Evolutionary conservation across 2,888 invertebrate genomes (phyloP).

Genomic region (Agonopterix alstromeriana): DNA sequence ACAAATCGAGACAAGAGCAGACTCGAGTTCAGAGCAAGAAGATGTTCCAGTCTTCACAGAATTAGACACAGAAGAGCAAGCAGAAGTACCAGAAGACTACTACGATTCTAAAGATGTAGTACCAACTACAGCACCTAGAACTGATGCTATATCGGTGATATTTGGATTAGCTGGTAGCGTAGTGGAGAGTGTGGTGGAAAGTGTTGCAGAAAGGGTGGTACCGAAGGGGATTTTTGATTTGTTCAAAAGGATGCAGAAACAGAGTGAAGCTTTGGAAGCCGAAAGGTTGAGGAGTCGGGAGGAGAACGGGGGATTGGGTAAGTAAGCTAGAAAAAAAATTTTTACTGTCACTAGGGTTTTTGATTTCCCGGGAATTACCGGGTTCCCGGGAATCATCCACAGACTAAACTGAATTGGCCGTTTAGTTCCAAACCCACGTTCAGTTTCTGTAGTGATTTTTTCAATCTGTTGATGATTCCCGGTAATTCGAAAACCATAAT

Average conservation of each 20-base stretch:
- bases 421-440: no score
- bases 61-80: conserved; percentile 44
- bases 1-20: conserved; percentile 14
- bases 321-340: background rate
- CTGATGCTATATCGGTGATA: conserved; percentile 59
- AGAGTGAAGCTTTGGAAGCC: conserved; percentile 63
- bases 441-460: no score
- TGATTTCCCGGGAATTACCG: no score
- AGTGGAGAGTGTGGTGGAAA: conserved; percentile 61
- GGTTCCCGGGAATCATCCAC: no score
- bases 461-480: no score
- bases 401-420: no score
- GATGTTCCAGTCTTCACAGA: conserved; percentile 55
- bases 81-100: conserved; percentile 62
- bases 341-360: no score
- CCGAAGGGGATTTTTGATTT: conserved; percentile 62
- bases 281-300: conserved; percentile 64
- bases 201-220: conserved; percentile 62
- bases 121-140: conserved; percentile 58
- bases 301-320: conserved; percentile 70
- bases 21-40: conserved; percentile 31
- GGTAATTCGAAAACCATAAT: no score
- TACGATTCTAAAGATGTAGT: conserved; percentile 62
- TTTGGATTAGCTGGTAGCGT: conserved; percentile 68
- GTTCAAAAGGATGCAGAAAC: conserved; percentile 64